Evolutionary conservation across 1,140 invertebrate species (phyloP).

Genomic region (Brachionus manjavacas): DNA sequence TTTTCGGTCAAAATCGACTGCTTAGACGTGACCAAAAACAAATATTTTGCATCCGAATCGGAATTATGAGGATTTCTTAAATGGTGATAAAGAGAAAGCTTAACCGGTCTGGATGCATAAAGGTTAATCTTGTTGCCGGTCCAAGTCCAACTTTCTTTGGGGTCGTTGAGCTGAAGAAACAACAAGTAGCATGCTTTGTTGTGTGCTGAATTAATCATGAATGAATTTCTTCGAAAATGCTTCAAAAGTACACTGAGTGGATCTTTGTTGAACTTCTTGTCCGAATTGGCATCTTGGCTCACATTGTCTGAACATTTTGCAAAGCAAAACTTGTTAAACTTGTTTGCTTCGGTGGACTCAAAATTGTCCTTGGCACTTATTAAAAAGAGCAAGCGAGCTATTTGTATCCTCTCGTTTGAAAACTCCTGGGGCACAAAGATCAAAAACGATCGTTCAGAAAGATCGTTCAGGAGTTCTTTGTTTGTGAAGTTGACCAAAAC

Average conservation of each 20-base stretch:
- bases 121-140: not conserved
- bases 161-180: not conserved
- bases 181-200: not conserved
- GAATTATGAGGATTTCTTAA: not conserved
- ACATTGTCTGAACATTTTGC: not conserved
- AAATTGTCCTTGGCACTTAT: slow-evolving; percentile 14
- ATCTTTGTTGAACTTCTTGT: not conserved
- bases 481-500: slow-evolving; percentile 5
- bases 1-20: not conserved
- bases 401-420: slow-evolving; percentile 21
- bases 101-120: not conserved
- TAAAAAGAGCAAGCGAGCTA: not conserved
- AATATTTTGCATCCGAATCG: not conserved
- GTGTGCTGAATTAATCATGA: not conserved
- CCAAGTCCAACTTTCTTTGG: not conserved
- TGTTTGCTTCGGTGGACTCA: not conserved
- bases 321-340: not conserved
- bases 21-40: not conserved
- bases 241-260: not conserved
- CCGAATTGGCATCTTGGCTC: not conserved
- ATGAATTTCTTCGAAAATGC: not conserved
- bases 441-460: not conserved
- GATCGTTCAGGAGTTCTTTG: not conserved
- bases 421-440: slow-evolving; percentile 28
- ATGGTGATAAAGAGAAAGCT: not conserved